Base-by-base conservation (phyloP, 2,888 invertebrate genomes). In the Philereme vetulata region DNA sequence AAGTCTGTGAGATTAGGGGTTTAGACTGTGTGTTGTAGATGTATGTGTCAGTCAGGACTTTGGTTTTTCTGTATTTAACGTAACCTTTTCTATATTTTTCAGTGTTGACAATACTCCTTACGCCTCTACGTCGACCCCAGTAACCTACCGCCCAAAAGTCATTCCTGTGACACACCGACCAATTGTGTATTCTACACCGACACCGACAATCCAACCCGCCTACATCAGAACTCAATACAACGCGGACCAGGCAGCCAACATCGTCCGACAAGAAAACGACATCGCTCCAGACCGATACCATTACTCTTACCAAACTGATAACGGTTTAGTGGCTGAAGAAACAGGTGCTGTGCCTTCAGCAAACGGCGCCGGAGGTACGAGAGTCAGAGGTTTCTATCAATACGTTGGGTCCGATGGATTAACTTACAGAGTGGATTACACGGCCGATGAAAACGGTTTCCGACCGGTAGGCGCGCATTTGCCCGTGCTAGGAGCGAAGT, bases 351-450 rank as follows among this genome's bases (percentile, higher is more conserved):
- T 95, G 69, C 86, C 72, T 3, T 88, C 93, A 0, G 75, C 67
- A 0, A 91, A 92, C 11, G 91, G 90, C 2, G 21, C 21, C 2
- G 94, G 94, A 62, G 94, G 94, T 1, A 93, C 95, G 50, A 92
- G 93, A 56, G 94, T 95, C 0, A 91, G 88, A 57, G 95, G 95
- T 4, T 95, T 94, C 76, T 95, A 93, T 76, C 93, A 95, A 70
- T 95, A 95, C 76, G 93, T 95, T 0, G 95, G 94, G 1, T 94
- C 94, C 52, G 93, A 94, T 73, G 94, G 94, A 56, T 76, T 88
- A 3, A 90, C 90, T 44, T 93, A 94, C 76, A 85, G 93, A 55
- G 92, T 94, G 5, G 92, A 93, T 68, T 94, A 94, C 71, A 88
- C 90, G 4, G 94, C 94, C 43, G 94, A 94, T 70, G 94, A 94